Conservation (phyloP, 2,113 vertebrate genomes). For the Pelobates fuscus region DNA sequence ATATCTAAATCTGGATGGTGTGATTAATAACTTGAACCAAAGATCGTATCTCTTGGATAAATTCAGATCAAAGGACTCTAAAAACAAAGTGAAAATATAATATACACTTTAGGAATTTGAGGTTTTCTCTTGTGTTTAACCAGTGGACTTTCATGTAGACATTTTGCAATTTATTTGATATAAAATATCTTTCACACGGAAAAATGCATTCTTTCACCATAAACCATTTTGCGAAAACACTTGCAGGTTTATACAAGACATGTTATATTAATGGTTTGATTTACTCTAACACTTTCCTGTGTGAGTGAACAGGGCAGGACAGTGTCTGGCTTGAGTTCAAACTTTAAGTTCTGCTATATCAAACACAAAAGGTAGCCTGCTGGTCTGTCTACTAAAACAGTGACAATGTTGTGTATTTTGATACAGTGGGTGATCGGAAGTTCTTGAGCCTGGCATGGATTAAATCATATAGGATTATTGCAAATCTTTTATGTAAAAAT, state of each 20-base stretch:
- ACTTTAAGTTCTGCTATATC: neutral
- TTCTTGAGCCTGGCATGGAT: neutral
- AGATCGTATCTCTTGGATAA: neutral
- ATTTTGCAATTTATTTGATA: slow-evolving; percentile 15
- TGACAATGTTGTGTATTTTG: neutral
- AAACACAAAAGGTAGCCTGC: neutral
- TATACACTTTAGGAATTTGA: neutral
- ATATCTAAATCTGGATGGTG: too few species aligned
- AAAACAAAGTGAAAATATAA: neutral
- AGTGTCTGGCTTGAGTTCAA: too few species aligned
- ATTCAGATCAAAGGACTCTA: neutral
- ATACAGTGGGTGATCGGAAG: neutral
- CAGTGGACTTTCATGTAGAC: neutral
- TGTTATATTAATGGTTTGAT: neutral
- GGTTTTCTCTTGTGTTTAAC: neutral
- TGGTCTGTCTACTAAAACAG: neutral
- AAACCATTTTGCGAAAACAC: neutral
- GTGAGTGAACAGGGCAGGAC: neutral
- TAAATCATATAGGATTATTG: neutral
- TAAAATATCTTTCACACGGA: neutral
- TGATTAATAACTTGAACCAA: slow-evolving; percentile 7
- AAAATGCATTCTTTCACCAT: neutral
- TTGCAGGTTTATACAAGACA: neutral
- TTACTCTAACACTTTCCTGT: slow-evolving; percentile 1
- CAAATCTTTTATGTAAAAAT: neutral